Percentiles rank a stretch among this genome's conserved stretches.
Evolutionary conservation across 1,140 invertebrate genomes (phyloP).

Genomic region (Aethina tumida): DNA sequence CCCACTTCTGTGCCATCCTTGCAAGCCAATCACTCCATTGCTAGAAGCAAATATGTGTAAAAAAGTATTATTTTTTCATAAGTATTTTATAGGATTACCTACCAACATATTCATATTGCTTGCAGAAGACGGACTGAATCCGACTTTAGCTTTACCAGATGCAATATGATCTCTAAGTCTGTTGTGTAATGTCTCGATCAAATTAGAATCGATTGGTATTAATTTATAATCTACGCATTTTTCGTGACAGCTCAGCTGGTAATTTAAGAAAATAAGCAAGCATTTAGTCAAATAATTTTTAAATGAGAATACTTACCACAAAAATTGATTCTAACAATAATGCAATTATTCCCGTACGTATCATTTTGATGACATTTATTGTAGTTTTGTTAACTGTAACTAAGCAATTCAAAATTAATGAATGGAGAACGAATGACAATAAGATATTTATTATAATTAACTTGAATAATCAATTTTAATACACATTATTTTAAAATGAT

Average conservation of each 20-base stretch:
- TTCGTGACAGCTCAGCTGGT: too few species aligned
- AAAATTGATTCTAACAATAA: not conserved
- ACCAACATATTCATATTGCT: slow-evolving; percentile 18
- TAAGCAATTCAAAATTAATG: too few species aligned
- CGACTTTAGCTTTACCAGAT: slow-evolving; percentile 14
- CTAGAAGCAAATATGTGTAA: slow-evolving; percentile 9
- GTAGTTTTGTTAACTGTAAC: too few species aligned
- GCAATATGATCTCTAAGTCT: slow-evolving; percentile 18
- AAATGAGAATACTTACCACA: slow-evolving; percentile 12
- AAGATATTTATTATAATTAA: too few species aligned
- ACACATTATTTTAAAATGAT: too few species aligned
- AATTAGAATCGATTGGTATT: slow-evolving; percentile 8
- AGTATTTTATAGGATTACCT: not conserved
- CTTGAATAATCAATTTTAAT: too few species aligned
- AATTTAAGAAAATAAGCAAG: too few species aligned
- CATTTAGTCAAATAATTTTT: too few species aligned
- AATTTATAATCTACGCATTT: slow-evolving; percentile 14
- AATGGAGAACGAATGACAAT: too few species aligned
- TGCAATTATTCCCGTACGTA: not conserved
- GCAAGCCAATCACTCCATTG: slow-evolving; percentile 16
- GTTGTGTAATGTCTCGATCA: slow-evolving; percentile 17
- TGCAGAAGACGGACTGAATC: slow-evolving; percentile 13
- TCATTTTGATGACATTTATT: not conserved
- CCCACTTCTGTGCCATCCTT: slow-evolving; percentile 18
- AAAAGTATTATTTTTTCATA: not conserved